Percentiles rank a stretch among this genome's conserved stretches.
Conservation (phyloP, 2,113 vertebrate species). For the Hyaena hyaena region DNA sequence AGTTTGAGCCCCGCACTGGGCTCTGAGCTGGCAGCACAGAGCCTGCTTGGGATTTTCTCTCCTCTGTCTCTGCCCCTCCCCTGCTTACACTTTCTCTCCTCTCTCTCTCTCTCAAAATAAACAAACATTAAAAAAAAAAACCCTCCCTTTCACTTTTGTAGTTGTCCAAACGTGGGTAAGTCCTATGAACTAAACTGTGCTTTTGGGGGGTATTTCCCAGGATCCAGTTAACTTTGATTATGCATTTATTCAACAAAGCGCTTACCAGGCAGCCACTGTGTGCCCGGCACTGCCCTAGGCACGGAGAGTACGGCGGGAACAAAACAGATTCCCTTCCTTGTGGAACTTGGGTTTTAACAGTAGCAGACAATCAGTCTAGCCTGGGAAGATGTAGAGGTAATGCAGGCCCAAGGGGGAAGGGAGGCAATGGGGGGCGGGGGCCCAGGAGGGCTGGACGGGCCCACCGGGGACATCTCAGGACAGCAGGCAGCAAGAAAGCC, state of each 20-base stretch:
- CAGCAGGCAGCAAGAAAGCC: not conserved
- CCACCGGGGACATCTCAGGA: too few species aligned
- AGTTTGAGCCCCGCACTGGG: too few species aligned
- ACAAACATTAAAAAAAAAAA: not conserved
- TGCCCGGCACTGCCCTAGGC: not conserved
- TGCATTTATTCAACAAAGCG: not conserved
- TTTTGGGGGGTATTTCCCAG: not conserved
- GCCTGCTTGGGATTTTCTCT: too few species aligned
- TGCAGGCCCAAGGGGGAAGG: not conserved
- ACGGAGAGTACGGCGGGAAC: not conserved
- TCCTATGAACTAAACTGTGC: not conserved
- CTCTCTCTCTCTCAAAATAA: not conserved
- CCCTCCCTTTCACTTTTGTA: not conserved
- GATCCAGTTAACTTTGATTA: accelerated
- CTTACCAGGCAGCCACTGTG: not conserved
- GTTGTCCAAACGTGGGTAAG: not conserved
- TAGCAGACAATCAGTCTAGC: not conserved
- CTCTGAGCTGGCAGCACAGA: too few species aligned
- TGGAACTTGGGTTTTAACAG: not conserved
- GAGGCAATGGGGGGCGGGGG: too few species aligned
- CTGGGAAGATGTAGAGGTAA: accelerated
- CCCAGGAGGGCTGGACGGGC: not conserved
- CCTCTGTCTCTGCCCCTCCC: too few species aligned
- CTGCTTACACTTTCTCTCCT: too few species aligned
- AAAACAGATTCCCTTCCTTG: not conserved